A percentile compares a stretch with the other conserved stretches of the same genome.
Evolutionary conservation across 2,797 vertebrate genomes (phyloP).

Genomic region (Lates japonicus): DNA sequence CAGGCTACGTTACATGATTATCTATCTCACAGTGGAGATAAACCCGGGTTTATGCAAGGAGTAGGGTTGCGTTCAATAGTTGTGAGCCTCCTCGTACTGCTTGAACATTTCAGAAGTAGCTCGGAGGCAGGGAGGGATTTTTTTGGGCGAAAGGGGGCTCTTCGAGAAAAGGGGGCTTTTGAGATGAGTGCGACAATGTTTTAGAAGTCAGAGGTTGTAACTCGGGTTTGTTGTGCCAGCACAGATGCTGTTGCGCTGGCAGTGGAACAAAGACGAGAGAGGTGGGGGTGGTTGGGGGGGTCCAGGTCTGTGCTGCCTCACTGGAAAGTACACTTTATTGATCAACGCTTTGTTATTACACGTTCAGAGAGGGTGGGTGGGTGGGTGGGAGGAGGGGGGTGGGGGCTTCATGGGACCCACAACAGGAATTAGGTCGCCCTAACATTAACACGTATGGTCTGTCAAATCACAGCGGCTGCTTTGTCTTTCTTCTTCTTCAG

Average conservation of each 20-base stretch:
- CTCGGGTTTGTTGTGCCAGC: constrained; percentile 52
- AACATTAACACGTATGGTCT: constrained; percentile 58
- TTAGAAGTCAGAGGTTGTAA: constrained; percentile 53
- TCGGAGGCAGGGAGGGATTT: constrained; percentile 82
- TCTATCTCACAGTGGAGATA: not conserved
- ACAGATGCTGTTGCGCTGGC: constrained; percentile 52
- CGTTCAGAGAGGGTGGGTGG: constrained; percentile 60
- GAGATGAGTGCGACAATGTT: constrained; percentile 57
- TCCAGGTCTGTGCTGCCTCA: constrained; percentile 51
- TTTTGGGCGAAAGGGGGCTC: constrained; percentile 52
- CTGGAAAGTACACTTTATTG: constrained; percentile 79
- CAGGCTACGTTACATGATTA: not conserved
- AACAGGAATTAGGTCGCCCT: constrained; percentile 71
- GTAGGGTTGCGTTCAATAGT: constrained; percentile 10
- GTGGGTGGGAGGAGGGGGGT: constrained; percentile 15
- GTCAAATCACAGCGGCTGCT: constrained; percentile 70
- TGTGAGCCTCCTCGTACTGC: constrained; percentile 27
- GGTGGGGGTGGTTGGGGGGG: not conserved
- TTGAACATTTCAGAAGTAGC: constrained; percentile 75
- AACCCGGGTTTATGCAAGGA: not conserved
- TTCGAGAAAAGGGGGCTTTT: constrained; percentile 38
- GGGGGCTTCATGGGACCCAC: constrained; percentile 59
- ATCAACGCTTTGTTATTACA: constrained; percentile 82
- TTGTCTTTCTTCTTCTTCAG: constrained; percentile 35
- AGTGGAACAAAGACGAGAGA: constrained; percentile 52